These are phyloP conservation scores for Spea hammondii DNA, from an alignment of 2,797 vertebrate genomes.

Conservation along the genomic window DNA sequence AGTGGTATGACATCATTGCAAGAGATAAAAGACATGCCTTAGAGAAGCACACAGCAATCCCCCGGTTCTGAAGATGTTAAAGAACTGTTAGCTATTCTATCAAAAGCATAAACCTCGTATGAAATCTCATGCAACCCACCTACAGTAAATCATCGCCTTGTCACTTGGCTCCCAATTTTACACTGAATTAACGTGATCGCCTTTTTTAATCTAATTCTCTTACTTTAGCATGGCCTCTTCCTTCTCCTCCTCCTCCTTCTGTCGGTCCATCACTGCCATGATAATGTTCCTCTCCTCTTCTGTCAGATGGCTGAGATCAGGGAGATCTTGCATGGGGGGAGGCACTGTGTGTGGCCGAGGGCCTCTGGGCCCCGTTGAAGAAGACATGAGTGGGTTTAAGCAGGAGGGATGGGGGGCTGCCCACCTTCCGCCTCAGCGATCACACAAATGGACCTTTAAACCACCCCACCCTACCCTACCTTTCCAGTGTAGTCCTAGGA, in stretches of 20 bases:
- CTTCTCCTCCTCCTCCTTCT: constrained; percentile 95
- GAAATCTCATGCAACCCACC: constrained; percentile 22
- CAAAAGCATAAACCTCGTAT: neutral
- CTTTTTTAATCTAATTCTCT: constrained; percentile 59
- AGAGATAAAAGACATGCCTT: neutral
- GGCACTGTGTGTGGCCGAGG: constrained; percentile 90
- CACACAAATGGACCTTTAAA: constrained; percentile 51
- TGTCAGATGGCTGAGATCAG: constrained; percentile 98
- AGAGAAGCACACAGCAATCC: neutral
- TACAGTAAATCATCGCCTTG: constrained; percentile 7
- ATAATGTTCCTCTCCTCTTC: constrained; percentile 97
- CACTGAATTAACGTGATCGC: constrained; percentile 19
- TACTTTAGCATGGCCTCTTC: constrained; percentile 99
- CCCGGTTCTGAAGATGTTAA: constrained; percentile 1
- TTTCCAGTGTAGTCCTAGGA: constrained; percentile 73
- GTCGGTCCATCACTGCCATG: constrained; percentile 97
- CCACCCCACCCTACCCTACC: constrained; percentile 65
- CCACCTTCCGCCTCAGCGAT: constrained; percentile 71
- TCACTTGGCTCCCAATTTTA: constrained; percentile 1
- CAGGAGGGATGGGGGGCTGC: constrained; percentile 52
- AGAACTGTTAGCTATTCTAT: neutral
- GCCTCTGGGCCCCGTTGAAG: constrained; percentile 90
- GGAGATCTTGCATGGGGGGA: constrained; percentile 88
- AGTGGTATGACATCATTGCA: neutral
- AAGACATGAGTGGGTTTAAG: constrained; percentile 77